Conservation (phyloP, 1,140 invertebrate genomes). For the Wasmannia auropunctata region DNA sequence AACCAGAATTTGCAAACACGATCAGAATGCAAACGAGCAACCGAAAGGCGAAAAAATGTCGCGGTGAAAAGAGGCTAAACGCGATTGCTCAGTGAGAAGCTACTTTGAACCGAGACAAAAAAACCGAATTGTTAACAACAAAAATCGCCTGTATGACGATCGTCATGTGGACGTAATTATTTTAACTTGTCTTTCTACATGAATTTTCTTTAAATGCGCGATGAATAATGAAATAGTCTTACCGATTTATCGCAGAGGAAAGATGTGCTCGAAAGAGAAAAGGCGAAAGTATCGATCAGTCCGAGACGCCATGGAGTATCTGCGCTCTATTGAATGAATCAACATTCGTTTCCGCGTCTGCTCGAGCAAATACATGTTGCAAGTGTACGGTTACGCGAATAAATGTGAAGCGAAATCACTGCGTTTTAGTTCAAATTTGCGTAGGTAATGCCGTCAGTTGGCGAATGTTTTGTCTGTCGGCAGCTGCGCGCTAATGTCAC, state of each 20-base stretch:
- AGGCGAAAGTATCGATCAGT: slow-evolving; percentile 63
- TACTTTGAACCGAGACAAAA: slow-evolving; percentile 28
- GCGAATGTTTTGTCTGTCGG: slow-evolving; percentile 30
- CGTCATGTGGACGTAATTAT: not conserved
- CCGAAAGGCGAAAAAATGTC: slow-evolving; percentile 42
- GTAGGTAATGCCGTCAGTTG: slow-evolving; percentile 54
- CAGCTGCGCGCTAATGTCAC: slow-evolving; percentile 1
- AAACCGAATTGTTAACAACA: not conserved
- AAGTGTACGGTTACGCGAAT: slow-evolving; percentile 39
- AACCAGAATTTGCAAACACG: slow-evolving; percentile 69
- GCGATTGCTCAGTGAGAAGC: slow-evolving; percentile 15
- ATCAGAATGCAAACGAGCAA: slow-evolving; percentile 60
- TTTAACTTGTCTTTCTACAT: not conserved
- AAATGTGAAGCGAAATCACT: slow-evolving; percentile 52
- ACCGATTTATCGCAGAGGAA: slow-evolving; percentile 17
- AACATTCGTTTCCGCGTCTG: slow-evolving; percentile 66
- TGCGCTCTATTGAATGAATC: slow-evolving; percentile 67
- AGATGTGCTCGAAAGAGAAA: slow-evolving; percentile 17
- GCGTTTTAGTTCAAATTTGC: slow-evolving; percentile 56
- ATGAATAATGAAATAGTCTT: slow-evolving; percentile 23
- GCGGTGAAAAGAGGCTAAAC: slow-evolving; percentile 46
- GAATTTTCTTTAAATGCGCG: slow-evolving; percentile 10
- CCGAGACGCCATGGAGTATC: slow-evolving; percentile 32
- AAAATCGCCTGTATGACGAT: not conserved
- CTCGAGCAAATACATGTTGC: slow-evolving; percentile 51